A percentile compares a stretch with the other conserved stretches of the same genome.
Conservation (phyloP, 2,113 vertebrate genomes). For the Sarotherodon lohbergeri region DNA sequence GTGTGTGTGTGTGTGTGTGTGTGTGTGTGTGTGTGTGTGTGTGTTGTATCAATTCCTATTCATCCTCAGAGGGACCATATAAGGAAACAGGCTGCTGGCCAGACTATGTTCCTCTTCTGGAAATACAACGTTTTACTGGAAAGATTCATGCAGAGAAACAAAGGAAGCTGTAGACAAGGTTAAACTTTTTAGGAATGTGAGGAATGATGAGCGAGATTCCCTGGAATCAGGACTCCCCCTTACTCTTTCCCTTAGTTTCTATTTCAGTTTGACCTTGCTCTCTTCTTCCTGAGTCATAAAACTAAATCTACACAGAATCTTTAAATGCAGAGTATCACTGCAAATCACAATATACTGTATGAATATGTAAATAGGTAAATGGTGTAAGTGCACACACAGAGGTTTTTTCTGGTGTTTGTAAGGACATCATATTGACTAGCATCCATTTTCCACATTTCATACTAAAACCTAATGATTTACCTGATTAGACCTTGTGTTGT, state of each 20-base stretch:
- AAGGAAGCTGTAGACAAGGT: background rate
- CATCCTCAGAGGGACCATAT: background rate
- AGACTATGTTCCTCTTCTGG: background rate
- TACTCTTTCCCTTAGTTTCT: background rate
- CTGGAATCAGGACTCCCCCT: background rate
- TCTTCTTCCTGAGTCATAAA: background rate
- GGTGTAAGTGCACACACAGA: background rate
- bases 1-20: background rate
- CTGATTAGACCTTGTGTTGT: background rate
- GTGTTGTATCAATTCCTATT: background rate
- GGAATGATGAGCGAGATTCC: conserved; percentile 1
- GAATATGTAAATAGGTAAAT: background rate
- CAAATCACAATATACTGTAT: background rate
- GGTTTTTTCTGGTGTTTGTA: background rate
- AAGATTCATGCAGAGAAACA: background rate
- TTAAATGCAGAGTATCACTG: background rate
- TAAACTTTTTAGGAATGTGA: conserved; percentile 25
- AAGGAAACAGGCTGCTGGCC: background rate
- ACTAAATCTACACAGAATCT: background rate
- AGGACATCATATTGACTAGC: background rate
- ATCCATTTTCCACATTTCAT: background rate
- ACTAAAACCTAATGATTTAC: background rate
- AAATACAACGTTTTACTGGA: background rate
- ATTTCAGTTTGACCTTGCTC: background rate
- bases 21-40: background rate